These are phyloP conservation scores for Hypanus sabinus DNA, from an alignment of 2,113 vertebrate genomes.

Conservation along the genomic window DNA sequence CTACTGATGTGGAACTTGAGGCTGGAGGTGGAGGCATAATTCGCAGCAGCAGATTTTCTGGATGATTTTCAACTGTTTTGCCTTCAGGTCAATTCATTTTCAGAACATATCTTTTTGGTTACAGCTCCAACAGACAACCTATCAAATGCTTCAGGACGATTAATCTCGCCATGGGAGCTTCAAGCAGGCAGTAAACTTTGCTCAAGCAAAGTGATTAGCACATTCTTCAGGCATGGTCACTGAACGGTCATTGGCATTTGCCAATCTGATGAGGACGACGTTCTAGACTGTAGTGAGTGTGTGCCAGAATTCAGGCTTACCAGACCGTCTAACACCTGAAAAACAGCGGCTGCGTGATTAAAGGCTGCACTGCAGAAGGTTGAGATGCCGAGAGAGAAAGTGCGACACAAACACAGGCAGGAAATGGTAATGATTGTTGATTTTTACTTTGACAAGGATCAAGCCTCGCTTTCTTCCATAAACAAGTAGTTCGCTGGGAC, in stretches of 20 bases:
- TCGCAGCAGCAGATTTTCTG: neutral
- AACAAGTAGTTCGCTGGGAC: conserved; percentile 1
- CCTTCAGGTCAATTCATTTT: too few relatives aligned
- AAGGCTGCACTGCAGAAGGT: neutral
- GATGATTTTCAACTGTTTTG: neutral
- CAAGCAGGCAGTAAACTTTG: neutral
- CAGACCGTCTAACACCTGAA: neutral
- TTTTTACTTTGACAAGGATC: conserved; percentile 10
- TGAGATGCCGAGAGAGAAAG: neutral
- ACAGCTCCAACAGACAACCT: neutral
- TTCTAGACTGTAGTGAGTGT: neutral
- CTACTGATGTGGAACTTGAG: too few relatives aligned
- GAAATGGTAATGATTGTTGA: neutral
- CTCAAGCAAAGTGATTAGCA: neutral
- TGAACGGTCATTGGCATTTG: neutral
- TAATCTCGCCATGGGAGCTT: neutral
- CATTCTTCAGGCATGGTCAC: neutral
- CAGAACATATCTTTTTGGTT: neutral
- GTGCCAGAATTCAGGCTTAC: neutral
- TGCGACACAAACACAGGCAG: neutral
- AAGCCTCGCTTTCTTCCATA: neutral
- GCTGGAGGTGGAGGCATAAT: too few relatives aligned
- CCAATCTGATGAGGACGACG: neutral
- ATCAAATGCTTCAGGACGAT: neutral
- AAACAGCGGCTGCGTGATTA: neutral